These are phyloP conservation scores for Poecilus cupreus DNA, from an alignment of 2,888 invertebrate genomes.

Conservation along the genomic window DNA sequence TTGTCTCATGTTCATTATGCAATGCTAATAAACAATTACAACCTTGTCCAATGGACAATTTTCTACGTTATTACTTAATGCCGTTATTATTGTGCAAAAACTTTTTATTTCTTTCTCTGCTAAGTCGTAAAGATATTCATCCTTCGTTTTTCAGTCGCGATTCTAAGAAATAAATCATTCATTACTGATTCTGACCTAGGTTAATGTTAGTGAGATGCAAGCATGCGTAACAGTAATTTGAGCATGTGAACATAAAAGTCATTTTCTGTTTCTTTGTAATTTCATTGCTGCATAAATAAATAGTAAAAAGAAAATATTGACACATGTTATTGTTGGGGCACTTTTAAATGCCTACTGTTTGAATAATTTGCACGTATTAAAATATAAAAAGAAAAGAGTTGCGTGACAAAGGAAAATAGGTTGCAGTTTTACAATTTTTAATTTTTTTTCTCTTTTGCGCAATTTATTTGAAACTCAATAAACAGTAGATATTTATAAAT, in stretches of 20 bases:
- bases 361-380: background rate
- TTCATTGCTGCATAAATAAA: background rate
- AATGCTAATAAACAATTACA: background rate
- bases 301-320: background rate
- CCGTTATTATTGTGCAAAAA: background rate
- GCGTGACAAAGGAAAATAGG: no score
- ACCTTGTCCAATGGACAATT: background rate
- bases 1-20: background rate
- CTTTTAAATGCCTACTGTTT: background rate
- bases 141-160: background rate
- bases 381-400: background rate
- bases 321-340: background rate
- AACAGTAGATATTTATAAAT: no score
- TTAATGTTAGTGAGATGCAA: background rate
- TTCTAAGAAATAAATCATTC: conserved; percentile 23
- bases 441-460: background rate
- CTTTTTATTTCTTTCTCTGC: background rate
- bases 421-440: background rate
- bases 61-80: background rate
- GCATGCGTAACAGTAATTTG: conserved; percentile 20
- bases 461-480: no score
- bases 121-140: background rate
- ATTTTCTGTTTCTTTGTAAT: background rate
- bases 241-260: background rate
- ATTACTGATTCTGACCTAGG: conserved; percentile 16